Conservation (phyloP, 2,888 invertebrate genomes). For the Cancer borealis region DNA sequence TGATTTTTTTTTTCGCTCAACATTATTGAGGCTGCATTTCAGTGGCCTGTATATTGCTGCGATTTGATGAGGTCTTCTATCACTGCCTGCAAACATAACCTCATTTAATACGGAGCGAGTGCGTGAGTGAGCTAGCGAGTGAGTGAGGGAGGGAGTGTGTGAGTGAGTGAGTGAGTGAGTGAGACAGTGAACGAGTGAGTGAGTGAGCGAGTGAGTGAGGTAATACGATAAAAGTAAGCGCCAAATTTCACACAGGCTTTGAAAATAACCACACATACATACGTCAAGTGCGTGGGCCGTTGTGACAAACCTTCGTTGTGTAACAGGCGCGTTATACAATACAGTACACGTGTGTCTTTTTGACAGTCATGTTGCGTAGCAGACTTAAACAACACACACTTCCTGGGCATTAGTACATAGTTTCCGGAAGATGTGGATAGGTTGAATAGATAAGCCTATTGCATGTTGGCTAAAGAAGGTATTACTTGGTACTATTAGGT, state of each 20-base stretch:
- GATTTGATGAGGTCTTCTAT: not conserved
- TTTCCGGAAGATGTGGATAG: not conserved
- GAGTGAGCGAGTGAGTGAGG: too few relatives aligned
- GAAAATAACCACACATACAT: not conserved
- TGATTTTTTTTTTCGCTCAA: too few relatives aligned
- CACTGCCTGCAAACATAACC: not conserved
- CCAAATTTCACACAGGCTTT: not conserved
- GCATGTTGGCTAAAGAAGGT: not conserved
- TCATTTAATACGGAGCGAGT: not conserved
- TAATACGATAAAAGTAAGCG: too few relatives aligned
- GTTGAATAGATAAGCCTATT: not conserved
- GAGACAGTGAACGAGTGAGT: too few relatives aligned
- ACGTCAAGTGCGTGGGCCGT: not conserved
- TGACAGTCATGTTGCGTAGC: not conserved
- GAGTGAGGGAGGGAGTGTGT: too few relatives aligned
- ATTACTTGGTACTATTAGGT: too few relatives aligned
- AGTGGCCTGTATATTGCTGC: too few relatives aligned
- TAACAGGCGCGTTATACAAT: not conserved
- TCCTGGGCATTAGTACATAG: not conserved
- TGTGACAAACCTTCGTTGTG: not conserved
- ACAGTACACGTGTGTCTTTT: not conserved
- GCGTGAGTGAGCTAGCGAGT: too few relatives aligned
- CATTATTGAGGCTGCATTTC: too few relatives aligned
- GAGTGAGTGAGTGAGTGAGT: too few relatives aligned
- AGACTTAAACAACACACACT: not conserved